A percentile compares a stretch with the other conserved stretches of the same genome.
Evolutionary conservation across 1,140 invertebrate species (phyloP).

Genomic region (Lucilia sericata): DNA sequence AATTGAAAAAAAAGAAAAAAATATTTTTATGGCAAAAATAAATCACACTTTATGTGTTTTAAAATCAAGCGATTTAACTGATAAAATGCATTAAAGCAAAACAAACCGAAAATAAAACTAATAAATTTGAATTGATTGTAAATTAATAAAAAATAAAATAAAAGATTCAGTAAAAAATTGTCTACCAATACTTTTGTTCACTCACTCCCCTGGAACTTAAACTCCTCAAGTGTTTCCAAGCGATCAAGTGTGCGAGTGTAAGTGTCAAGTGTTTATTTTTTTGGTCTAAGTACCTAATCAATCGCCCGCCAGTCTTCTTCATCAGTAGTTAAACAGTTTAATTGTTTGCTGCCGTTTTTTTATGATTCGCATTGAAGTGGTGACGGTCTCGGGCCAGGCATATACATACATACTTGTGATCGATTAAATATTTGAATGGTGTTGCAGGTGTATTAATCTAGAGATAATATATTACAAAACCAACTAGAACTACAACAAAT

Average conservation of each 20-base stretch:
- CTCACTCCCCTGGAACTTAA: no score
- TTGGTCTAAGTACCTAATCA: neutral
- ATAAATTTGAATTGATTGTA: conserved; percentile 4
- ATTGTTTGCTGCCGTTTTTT: neutral
- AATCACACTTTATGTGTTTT: neutral
- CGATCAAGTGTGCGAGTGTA: no score
- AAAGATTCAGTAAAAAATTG: neutral
- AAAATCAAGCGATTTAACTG: neutral
- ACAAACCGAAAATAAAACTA: neutral
- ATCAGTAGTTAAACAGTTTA: neutral
- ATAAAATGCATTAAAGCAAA: conserved; percentile 3
- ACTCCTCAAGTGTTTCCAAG: no score
- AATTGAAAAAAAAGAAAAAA: neutral
- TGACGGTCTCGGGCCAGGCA: neutral
- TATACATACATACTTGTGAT: neutral
- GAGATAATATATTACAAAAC: neutral
- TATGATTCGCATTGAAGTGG: neutral
- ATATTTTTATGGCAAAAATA: neutral
- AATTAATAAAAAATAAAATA: neutral
- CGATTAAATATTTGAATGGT: neutral
- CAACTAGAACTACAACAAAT: neutral
- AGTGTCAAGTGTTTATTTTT: neutral
- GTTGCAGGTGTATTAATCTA: neutral
- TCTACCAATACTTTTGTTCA: neutral
- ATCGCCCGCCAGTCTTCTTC: no score